Evolutionary conservation across 2,888 invertebrate species (phyloP).

Genomic region (Ctenicera cuprea): DNA sequence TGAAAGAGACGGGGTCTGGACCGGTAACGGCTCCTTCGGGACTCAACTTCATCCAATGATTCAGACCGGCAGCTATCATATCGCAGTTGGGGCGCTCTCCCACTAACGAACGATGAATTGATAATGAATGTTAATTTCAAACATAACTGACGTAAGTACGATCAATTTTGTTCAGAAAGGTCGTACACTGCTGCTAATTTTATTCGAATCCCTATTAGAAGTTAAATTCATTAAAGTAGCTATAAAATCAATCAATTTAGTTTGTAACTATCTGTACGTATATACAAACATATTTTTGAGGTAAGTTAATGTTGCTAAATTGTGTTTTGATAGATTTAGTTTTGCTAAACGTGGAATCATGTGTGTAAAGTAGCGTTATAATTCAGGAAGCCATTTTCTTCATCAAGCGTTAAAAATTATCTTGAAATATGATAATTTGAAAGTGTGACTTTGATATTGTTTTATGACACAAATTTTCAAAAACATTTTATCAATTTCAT

Average conservation of each 20-base stretch:
- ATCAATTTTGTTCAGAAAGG: conserved; percentile 64
- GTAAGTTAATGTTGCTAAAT: no score
- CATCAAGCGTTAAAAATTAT: no score
- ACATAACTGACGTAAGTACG: conserved; percentile 66
- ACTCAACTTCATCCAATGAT: conserved; percentile 71
- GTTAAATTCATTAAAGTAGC: background rate
- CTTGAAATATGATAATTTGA: no score
- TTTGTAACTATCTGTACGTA: no score
- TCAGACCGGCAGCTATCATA: conserved; percentile 70
- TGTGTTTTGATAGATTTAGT: no score
- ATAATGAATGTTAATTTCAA: conserved; percentile 69
- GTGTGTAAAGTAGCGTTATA: no score
- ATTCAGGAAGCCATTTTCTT: no score
- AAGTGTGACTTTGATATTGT: no score
- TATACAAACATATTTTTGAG: no score
- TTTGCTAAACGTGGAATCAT: no score
- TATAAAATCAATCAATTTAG: background rate
- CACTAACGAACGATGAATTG: conserved; percentile 65
- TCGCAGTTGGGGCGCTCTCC: conserved; percentile 61
- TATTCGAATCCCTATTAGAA: conserved; percentile 13
- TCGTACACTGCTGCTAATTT: conserved; percentile 42
- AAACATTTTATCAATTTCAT: no score
- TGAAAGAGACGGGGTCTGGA: conserved; percentile 71
- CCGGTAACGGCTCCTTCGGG: conserved; percentile 71
- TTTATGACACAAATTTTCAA: no score